Conservation (phyloP, 2,888 invertebrate genomes). For the Dendrolimus houi region DNA sequence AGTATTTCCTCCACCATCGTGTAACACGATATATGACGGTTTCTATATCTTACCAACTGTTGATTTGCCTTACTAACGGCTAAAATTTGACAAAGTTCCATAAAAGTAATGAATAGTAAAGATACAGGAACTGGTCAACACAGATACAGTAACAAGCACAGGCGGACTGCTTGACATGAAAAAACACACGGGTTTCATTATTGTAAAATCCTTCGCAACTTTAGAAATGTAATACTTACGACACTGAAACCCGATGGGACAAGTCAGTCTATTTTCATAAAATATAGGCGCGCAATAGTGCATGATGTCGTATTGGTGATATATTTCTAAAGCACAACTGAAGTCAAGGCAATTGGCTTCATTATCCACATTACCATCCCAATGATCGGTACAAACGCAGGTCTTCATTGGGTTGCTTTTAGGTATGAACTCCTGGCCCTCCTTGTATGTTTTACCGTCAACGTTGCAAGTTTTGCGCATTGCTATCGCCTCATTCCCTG, state of each 20-base stretch:
- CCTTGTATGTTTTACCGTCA: conserved; percentile 60
- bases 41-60: too few species aligned
- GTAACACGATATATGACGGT: too few species aligned
- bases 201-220: too few species aligned
- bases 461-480: conserved; percentile 56
- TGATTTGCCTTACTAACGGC: too few species aligned
- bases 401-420: conserved; percentile 46
- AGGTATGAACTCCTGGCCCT: conserved; percentile 65
- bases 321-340: conserved; percentile 68
- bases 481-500: conserved; percentile 61
- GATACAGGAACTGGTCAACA: neutral
- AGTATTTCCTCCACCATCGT: too few species aligned
- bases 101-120: too few species aligned
- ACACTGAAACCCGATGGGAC: conserved; percentile 69
- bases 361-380: conserved; percentile 52
- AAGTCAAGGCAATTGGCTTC: conserved; percentile 52
- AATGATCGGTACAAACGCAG: conserved; percentile 64
- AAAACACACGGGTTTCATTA: too few species aligned
- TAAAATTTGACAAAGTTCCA: too few species aligned
- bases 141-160: neutral
- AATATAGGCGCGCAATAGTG: conserved; percentile 70
- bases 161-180: too few species aligned
- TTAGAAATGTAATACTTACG: conserved; percentile 45
- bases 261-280: conserved; percentile 41
- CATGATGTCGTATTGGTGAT: conserved; percentile 50